Percentiles rank a stretch among this genome's conserved stretches.
Evolutionary conservation across 2,888 invertebrate genomes (phyloP).

Genomic region (Griposia aprilina): DNA sequence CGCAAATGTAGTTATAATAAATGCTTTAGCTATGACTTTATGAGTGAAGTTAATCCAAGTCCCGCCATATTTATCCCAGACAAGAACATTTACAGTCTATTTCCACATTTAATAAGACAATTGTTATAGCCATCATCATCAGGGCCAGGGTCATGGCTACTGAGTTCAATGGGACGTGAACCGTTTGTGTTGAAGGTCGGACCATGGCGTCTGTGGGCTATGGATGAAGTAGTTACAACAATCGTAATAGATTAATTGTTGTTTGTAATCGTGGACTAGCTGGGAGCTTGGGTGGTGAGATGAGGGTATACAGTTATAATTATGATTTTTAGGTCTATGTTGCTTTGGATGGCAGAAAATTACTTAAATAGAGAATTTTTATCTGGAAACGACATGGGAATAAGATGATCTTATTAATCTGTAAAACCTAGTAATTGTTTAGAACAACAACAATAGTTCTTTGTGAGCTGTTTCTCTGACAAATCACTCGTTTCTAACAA

Average conservation of each 20-base stretch:
- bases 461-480: background rate
- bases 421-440: too few relatives aligned
- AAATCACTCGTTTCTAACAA: background rate
- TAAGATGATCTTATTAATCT: too few relatives aligned
- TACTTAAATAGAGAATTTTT: too few relatives aligned
- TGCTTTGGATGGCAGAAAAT: too few relatives aligned
- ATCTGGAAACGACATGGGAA: too few relatives aligned
- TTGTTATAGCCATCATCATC: conserved; percentile 22
- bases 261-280: conserved; percentile 15
- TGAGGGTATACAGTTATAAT: background rate
- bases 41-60: background rate
- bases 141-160: conserved; percentile 36
- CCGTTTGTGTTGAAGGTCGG: conserved; percentile 48
- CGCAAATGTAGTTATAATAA: background rate
- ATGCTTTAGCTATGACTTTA: too few relatives aligned
- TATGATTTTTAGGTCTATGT: too few relatives aligned
- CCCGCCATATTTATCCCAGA: background rate
- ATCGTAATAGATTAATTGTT: conserved; percentile 44
- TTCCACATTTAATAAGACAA: conserved; percentile 48
- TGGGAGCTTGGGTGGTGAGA: background rate
- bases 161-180: conserved; percentile 54
- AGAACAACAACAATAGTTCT: background rate
- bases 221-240: conserved; percentile 39
- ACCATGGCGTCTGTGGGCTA: conserved; percentile 31
- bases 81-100: conserved; percentile 33